Base-by-base conservation (phyloP, 2,888 invertebrate genomes). In the Endotricha flammealis region DNA sequence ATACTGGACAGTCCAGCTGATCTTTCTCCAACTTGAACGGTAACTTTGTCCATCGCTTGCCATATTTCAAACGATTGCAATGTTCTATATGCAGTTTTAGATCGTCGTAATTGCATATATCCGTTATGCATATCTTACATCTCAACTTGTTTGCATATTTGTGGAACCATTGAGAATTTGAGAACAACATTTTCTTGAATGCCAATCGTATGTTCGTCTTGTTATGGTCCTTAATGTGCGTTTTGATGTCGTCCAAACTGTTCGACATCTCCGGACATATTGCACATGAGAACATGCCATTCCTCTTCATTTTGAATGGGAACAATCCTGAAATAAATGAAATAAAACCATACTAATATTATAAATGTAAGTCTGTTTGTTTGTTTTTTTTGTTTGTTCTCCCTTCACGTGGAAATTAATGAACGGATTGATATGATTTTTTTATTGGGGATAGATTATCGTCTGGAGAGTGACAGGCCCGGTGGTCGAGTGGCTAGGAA, bases 21-120 rank as follows among this genome's bases (percentile, higher is more conserved):
- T 83, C 83, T 10, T 86, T 86, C 12, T 85, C 83, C 0, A 86
- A 36, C 44, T 82, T 83, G 20, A 85, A 86, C 0, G 86, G 86
- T 1, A 86, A 36, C 2, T 73, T 72, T 14, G 73, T 79, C 72
- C 78, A 80, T 7, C 68, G 53, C 0, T 42, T 41, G 1, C 43
- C 50, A 0, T 41, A 64, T 29, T 70, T 75, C 0, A 70, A 24
- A 9, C 68, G 42, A 0, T 60, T 64, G 12, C 86, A 86, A 3
- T 65, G 63, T 2, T 69, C 69, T 0, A 81, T 48, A 2, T 86
- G 86, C 0, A 55, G 38, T 17, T 61, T 71, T 0, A 86, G 22
- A 8, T 73, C 68, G 0, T 71, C 70, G 29, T 64, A 86, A 1
- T 68, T 63, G 0, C 49, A 32, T 0, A 83, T 52, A 4, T 82